Evolutionary conservation across 1,140 invertebrate species (phyloP), one percentile per base, ranked within the genome.

Genomic region (Sesamia nonagrioides): DNA sequence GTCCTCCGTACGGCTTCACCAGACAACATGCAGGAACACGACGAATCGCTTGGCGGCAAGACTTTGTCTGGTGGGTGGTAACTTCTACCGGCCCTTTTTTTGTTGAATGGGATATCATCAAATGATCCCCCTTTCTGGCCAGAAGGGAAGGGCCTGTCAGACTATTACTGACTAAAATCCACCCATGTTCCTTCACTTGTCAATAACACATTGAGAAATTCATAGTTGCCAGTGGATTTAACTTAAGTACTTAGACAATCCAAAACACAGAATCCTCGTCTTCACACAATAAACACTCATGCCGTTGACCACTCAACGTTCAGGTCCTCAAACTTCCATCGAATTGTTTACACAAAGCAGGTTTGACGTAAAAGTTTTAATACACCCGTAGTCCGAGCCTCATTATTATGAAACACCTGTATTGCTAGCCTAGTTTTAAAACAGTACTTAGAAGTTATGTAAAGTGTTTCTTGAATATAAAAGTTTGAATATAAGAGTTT

Each of bases 331-430:
- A 50, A 50, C 45, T 50, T 50, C 45, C 45, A 27, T 1, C 2
- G 15, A 15, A n/a, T 42, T 54, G 69, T 74, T 54, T 79, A 66
- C 48, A 63, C 54, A 71, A 58, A 71, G 79, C 79, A 75, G 37
- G 40, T 60, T 11, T 77, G 76, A 80, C 73, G 61, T 61, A 80
- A 80, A 80, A 80, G 61, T 80, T 80, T 80, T 80, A 76, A 80
- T 80, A 80, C 66, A 74, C 48, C 5, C 27, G 60, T 17, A 42
- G 73, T 61, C 73, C 61, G 21, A 2, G 72, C 56, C 27, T 27
- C 27, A 27, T 27, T 27, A 27, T 27, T 27, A 27, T 27, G 27
- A 27, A 27, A 27, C 3, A 61, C 58, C 73, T 75, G 63, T 75
- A 50, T 69, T 75, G 73, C 63, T 18, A 60, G n/a, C 13, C 45